phyloP scores from a whole-genome alignment of 1,140 invertebrate genomes.

The Solen grandis region DNA sequence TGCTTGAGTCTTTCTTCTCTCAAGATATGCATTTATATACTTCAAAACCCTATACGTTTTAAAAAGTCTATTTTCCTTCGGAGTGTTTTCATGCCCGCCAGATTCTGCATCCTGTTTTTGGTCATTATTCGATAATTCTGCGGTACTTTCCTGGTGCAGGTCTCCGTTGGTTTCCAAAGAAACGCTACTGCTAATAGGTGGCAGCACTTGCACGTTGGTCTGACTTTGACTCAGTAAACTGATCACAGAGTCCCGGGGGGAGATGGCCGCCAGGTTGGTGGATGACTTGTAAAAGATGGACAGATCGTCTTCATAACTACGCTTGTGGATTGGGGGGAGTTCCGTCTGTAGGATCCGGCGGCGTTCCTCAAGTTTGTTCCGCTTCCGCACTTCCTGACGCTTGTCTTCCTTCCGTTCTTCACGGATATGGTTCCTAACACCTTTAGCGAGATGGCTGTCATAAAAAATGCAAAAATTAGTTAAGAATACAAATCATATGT shows the following conservation, averaged over 20 bases:
- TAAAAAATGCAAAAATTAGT: slow-evolving; percentile 2
- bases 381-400: slow-evolving; percentile 59
- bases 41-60: slow-evolving; percentile 5
- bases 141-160: not conserved
- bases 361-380: slow-evolving; percentile 66
- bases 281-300: slow-evolving; percentile 22
- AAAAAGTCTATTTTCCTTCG: not conserved
- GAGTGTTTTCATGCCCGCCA: not conserved
- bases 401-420: slow-evolving; percentile 67
- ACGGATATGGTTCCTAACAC: slow-evolving; percentile 69
- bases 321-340: slow-evolving; percentile 33
- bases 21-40: slow-evolving; percentile 22
- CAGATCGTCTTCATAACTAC: slow-evolving; percentile 43
- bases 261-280: not conserved
- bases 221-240: not conserved
- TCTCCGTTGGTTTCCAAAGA: not conserved
- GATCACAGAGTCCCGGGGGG: not conserved
- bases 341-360: slow-evolving; percentile 46
- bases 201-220: not conserved
- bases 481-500: not conserved
- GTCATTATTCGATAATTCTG: not conserved
- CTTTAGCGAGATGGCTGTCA: slow-evolving; percentile 67
- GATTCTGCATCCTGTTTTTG: not conserved
- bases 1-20: slow-evolving; percentile 39
- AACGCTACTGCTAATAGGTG: not conserved